phyloP scores from a whole-genome alignment of 2,113 vertebrate species.

The Gasterosteus nipponicus region DNA sequence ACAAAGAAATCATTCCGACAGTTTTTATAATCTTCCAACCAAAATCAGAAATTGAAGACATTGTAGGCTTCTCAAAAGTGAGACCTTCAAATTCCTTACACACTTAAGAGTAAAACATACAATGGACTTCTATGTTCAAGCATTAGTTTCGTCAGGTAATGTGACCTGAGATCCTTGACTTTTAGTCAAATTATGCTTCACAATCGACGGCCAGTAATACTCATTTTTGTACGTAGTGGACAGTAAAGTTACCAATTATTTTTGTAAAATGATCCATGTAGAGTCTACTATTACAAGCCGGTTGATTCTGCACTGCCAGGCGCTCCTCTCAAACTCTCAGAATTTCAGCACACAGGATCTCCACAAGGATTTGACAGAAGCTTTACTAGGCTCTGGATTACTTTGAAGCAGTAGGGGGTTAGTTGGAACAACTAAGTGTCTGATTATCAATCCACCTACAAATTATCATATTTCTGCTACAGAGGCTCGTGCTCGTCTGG shows the following conservation, averaged over 20 bases:
- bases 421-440: conserved; percentile 49
- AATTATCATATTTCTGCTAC: conserved; percentile 56
- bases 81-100: background rate
- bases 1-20: background rate
- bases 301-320: conserved; percentile 21
- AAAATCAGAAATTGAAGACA: background rate
- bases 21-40: background rate
- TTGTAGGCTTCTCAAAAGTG: background rate
- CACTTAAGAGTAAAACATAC: background rate
- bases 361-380: conserved; percentile 50
- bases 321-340: conserved; percentile 13
- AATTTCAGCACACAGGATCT: conserved; percentile 43
- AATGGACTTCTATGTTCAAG: background rate
- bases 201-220: background rate
- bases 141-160: background rate
- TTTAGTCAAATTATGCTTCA: background rate
- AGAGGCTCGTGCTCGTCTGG: conserved; percentile 39
- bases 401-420: conserved; percentile 69
- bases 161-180: background rate
- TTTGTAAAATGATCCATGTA: background rate
- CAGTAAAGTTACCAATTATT: background rate
- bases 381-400: conserved; percentile 49
- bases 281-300: conserved; percentile 6
- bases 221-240: background rate
- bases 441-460: conserved; percentile 59